phyloP scores from a whole-genome alignment of 2,797 vertebrate genomes.

The Benthosema pterotum region DNA sequence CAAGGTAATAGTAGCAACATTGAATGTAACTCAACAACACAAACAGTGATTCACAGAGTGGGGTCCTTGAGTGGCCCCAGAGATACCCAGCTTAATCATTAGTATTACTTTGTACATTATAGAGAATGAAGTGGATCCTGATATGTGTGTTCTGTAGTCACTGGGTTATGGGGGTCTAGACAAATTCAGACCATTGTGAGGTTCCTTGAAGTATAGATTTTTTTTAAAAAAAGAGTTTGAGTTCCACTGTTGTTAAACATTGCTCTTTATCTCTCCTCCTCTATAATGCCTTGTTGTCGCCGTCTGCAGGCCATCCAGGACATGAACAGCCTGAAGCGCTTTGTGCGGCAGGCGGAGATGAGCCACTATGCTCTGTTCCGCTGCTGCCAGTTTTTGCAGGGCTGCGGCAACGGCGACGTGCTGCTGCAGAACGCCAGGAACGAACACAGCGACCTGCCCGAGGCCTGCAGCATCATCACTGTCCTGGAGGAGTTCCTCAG shows the following conservation, averaged over 20 bases:
- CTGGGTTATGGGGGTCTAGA: too few relatives aligned
- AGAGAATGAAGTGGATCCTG: too few relatives aligned
- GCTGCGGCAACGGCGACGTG: slow-evolving; percentile 93
- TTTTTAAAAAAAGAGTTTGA: too few relatives aligned
- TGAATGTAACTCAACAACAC: background rate
- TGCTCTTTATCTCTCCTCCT: slow-evolving; percentile 7
- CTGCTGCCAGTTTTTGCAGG: slow-evolving; percentile 94
- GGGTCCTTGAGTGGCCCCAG: too few relatives aligned
- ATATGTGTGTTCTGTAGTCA: too few relatives aligned
- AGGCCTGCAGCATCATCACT: slow-evolving; percentile 90
- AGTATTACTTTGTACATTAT: too few relatives aligned
- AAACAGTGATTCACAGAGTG: too few relatives aligned
- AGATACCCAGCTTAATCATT: too few relatives aligned
- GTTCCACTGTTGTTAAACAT: too few relatives aligned
- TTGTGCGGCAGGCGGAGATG: slow-evolving; percentile 95
- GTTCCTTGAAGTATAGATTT: too few relatives aligned
- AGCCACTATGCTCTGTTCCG: slow-evolving; percentile 96
- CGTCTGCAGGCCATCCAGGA: slow-evolving; percentile 93
- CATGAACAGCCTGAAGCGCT: slow-evolving; percentile 97
- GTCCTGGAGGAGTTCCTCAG: slow-evolving; percentile 94
- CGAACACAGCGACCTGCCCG: slow-evolving; percentile 91
- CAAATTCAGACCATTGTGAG: too few relatives aligned
- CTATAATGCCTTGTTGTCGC: background rate
- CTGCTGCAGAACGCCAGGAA: slow-evolving; percentile 91
- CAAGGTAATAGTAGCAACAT: slow-evolving; percentile 81